These are phyloP conservation scores for Glareola pratincola DNA, from an alignment of 2,113 vertebrate genomes.

Conservation along the genomic window DNA sequence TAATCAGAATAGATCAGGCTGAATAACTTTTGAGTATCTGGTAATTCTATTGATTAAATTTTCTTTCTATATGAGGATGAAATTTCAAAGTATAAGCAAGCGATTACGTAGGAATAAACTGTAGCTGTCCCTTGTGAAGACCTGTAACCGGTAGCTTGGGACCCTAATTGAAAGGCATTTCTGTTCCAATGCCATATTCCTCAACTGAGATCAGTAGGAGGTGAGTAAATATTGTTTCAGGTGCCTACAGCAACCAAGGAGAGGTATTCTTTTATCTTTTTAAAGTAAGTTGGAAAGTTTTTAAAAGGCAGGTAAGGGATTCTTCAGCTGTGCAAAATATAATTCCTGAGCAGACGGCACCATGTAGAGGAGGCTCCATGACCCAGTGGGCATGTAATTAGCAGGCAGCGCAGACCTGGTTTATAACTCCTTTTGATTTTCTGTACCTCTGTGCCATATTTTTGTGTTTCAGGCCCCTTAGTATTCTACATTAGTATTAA, in stretches of 20 bases:
- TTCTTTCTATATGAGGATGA: not conserved
- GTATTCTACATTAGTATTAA: not conserved
- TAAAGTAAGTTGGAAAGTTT: not conserved
- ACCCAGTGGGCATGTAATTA: not conserved
- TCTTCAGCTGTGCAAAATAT: not conserved
- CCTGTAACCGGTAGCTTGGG: not conserved
- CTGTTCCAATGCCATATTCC: not conserved
- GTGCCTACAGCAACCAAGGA: not conserved
- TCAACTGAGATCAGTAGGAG: not conserved
- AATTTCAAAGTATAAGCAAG: constrained; percentile 38
- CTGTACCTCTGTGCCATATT: not conserved
- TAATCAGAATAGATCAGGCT: constrained; percentile 17
- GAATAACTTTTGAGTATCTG: constrained; percentile 3
- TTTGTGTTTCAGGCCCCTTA: not conserved
- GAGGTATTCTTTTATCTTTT: not conserved
- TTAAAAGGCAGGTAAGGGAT: not conserved
- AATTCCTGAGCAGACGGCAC: not conserved
- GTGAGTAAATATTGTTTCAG: constrained; percentile 2
- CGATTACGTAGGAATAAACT: not conserved
- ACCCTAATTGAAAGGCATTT: constrained; percentile 1
- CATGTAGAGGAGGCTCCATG: not conserved
- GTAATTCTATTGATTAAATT: constrained; percentile 44
- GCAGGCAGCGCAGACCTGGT: not conserved
- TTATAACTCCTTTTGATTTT: not conserved
- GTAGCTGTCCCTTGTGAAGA: not conserved